These are phyloP conservation scores for Disparrhopalites patrizii DNA, from an alignment of 2,888 invertebrate genomes.

Conservation along the genomic window DNA sequence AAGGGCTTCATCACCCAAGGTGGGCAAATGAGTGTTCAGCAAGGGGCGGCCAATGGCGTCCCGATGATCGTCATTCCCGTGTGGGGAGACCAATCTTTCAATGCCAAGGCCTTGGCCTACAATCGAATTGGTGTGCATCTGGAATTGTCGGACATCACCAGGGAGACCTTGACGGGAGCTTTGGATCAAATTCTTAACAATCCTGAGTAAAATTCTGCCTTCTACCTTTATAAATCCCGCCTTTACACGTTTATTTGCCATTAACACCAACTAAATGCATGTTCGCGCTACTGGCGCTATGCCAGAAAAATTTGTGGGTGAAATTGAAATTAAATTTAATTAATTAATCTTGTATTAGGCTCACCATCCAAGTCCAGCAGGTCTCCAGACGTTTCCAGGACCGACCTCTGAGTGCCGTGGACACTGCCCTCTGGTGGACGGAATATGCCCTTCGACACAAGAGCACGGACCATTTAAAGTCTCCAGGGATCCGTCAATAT, in stretches of 20 bases:
- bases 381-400: not conserved
- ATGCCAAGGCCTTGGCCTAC: not conserved
- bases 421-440: slow-evolving; percentile 4
- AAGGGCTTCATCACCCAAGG: slow-evolving; percentile 1
- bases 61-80: not conserved
- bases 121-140: not conserved
- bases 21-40: not conserved
- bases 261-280: no score
- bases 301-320: no score
- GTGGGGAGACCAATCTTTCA: not conserved
- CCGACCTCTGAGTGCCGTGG: not conserved
- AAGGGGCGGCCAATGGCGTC: not conserved
- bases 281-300: no score
- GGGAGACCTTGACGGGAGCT: not conserved
- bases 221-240: no score
- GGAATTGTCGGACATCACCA: not conserved
- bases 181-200: not conserved
- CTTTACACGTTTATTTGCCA: no score
- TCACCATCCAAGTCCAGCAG: not conserved
- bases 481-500: not conserved
- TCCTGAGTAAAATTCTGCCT: no score
- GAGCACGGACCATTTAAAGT: not conserved
- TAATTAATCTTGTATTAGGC: no score
- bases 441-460: slow-evolving; percentile 5
- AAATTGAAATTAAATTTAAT: no score